Conservation (phyloP, 2,888 invertebrate genomes). For the Agriotes lineatus region DNA sequence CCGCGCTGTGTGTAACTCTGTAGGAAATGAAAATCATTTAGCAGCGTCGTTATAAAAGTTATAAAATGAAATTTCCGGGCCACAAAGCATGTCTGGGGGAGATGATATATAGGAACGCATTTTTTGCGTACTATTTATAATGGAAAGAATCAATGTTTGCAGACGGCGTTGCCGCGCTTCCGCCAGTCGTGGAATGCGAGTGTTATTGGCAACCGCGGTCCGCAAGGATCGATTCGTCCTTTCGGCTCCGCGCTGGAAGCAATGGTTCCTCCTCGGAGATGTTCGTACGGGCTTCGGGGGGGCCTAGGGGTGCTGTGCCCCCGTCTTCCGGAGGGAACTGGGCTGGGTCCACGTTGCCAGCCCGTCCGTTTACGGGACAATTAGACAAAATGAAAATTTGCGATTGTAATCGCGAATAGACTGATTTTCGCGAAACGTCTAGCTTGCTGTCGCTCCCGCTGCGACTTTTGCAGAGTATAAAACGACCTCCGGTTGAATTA, state of each 20-base stretch:
- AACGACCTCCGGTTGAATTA: not conserved
- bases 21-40: constrained; percentile 63
- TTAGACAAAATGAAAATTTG: constrained; percentile 41
- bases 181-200: constrained; percentile 57
- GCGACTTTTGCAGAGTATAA: not conserved
- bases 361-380: constrained; percentile 45
- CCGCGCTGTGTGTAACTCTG: constrained; percentile 55
- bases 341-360: constrained; percentile 40
- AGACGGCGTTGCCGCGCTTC: constrained; percentile 54
- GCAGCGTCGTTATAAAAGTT: constrained; percentile 65
- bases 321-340: constrained; percentile 36
- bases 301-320: constrained; percentile 47
- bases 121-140: constrained; percentile 68
- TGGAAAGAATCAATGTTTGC: constrained; percentile 67
- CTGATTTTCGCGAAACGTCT: not conserved
- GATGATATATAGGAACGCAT: constrained; percentile 68
- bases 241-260: constrained; percentile 53
- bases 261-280: constrained; percentile 60
- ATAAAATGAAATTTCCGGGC: constrained; percentile 67
- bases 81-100: constrained; percentile 65
- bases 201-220: constrained; percentile 56
- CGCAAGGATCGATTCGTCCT: constrained; percentile 58
- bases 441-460: not conserved
- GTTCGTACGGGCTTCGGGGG: constrained; percentile 58
- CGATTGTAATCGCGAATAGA: constrained; percentile 39